A percentile compares a stretch with the other conserved stretches of the same genome.
Evolutionary conservation across 2,888 invertebrate species (phyloP).

Genomic region (Synanthedon tipuliformis): DNA sequence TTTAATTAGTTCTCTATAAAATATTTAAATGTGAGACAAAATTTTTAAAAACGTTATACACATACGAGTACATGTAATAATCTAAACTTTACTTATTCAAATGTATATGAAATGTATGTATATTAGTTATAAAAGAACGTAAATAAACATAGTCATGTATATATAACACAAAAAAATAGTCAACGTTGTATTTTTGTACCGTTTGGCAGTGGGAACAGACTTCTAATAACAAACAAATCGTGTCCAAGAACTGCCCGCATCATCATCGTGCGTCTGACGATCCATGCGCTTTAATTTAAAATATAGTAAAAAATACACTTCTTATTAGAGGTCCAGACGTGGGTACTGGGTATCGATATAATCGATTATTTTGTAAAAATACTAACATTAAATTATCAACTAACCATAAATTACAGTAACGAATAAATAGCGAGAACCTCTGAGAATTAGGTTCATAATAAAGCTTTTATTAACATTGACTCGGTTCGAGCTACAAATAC

Average conservation of each 20-base stretch:
- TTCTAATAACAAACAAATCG: conserved; percentile 20
- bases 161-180: conserved; percentile 23
- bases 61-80: neutral
- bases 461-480: conserved; percentile 25
- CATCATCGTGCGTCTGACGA: no score
- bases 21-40: conserved; percentile 3
- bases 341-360: neutral
- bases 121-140: conserved; percentile 12
- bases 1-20: neutral
- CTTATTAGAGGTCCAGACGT: neutral
- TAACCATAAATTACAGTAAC: conserved; percentile 33
- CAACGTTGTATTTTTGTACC: conserved; percentile 48
- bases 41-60: neutral
- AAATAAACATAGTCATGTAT: conserved; percentile 1
- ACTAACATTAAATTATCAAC: conserved; percentile 17
- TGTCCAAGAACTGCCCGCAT: conserved; percentile 21
- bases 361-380: conserved; percentile 14
- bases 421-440: conserved; percentile 52
- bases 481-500: conserved; percentile 24
- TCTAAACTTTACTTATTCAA: conserved; percentile 15
- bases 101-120: conserved; percentile 7
- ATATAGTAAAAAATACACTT: no score
- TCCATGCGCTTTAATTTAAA: no score
- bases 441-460: conserved; percentile 17
- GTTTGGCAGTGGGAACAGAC: conserved; percentile 53